These are phyloP conservation scores for Drosophila paramelanica DNA, from an alignment of 2,888 invertebrate genomes.

Conservation along the genomic window DNA sequence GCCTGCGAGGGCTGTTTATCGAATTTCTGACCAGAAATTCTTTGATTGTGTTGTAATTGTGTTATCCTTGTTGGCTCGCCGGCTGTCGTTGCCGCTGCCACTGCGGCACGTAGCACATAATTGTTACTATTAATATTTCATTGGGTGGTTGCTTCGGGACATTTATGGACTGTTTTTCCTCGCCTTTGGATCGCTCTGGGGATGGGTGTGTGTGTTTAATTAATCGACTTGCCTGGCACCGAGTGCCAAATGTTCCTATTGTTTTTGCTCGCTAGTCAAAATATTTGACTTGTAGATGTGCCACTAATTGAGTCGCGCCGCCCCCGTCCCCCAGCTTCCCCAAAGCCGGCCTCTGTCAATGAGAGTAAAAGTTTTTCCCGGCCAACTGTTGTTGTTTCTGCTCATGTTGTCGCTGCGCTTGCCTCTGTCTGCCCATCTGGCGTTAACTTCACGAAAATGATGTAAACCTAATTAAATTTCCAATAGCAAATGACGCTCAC, in stretches of 20 bases:
- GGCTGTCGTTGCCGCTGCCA: slow-evolving; percentile 19
- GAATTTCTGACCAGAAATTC: slow-evolving; percentile 66
- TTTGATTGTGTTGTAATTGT: slow-evolving; percentile 79
- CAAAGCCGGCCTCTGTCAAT: slow-evolving; percentile 11
- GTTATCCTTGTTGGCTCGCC: slow-evolving; percentile 61
- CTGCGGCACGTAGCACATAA: slow-evolving; percentile 77
- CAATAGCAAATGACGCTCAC: slow-evolving; percentile 64
- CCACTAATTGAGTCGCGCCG: slow-evolving; percentile 72
- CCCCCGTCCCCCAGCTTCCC: background rate
- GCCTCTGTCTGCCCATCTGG: slow-evolving; percentile 63
- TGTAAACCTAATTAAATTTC: slow-evolving; percentile 81
- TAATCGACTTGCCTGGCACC: slow-evolving; percentile 68
- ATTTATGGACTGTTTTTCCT: slow-evolving; percentile 64
- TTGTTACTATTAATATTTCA: slow-evolving; percentile 79
- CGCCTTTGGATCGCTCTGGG: slow-evolving; percentile 14
- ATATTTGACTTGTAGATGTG: slow-evolving; percentile 80
- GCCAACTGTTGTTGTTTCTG: slow-evolving; percentile 51
- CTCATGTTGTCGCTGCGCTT: background rate
- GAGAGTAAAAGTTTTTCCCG: slow-evolving; percentile 56
- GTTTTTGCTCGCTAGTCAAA: slow-evolving; percentile 69
- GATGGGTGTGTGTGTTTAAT: slow-evolving; percentile 58
- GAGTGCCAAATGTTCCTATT: slow-evolving; percentile 72
- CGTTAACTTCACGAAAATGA: slow-evolving; percentile 73
- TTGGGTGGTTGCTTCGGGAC: slow-evolving; percentile 74
- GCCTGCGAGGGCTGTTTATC: slow-evolving; percentile 64